Percentiles rank a stretch among this genome's conserved stretches.
Evolutionary conservation across 2,113 vertebrate species (phyloP).

Genomic region (Elephas maximus): DNA sequence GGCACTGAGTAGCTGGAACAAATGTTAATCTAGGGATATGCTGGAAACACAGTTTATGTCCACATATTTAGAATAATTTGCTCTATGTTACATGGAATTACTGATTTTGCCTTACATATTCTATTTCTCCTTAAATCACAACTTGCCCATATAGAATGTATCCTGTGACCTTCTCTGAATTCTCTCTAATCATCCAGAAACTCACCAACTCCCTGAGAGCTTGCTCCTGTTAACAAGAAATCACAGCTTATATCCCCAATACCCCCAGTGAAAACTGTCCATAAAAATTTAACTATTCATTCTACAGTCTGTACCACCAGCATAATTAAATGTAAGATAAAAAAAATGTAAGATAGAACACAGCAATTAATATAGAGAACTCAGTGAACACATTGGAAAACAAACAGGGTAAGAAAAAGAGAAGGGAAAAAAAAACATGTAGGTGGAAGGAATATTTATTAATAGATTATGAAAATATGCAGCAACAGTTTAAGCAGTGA

Average conservation of each 20-base stretch:
- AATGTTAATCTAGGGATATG: constrained; percentile 26
- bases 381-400: background rate
- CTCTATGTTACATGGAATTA: constrained; percentile 38
- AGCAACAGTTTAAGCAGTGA: background rate
- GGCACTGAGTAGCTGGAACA: constrained; percentile 21
- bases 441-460: background rate
- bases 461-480: background rate
- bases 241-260: background rate
- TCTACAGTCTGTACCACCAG: background rate
- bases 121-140: constrained; percentile 43
- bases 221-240: constrained; percentile 50
- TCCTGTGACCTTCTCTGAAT: background rate
- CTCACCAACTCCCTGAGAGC: constrained; percentile 53
- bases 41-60: constrained; percentile 33
- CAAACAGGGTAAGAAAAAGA: background rate
- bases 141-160: background rate
- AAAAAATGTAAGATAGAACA: constrained; percentile 48
- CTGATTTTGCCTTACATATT: background rate
- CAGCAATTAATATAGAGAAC: constrained; percentile 39
- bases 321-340: constrained; percentile 35
- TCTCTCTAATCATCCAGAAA: constrained; percentile 1
- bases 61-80: constrained; percentile 30
- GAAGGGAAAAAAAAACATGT: background rate
- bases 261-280: background rate
- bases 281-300: constrained; percentile 50